Percentiles rank a stretch among this genome's conserved stretches.
phyloP scores from a whole-genome alignment of 2,113 vertebrate species.

The Gymnarchus niloticus region DNA sequence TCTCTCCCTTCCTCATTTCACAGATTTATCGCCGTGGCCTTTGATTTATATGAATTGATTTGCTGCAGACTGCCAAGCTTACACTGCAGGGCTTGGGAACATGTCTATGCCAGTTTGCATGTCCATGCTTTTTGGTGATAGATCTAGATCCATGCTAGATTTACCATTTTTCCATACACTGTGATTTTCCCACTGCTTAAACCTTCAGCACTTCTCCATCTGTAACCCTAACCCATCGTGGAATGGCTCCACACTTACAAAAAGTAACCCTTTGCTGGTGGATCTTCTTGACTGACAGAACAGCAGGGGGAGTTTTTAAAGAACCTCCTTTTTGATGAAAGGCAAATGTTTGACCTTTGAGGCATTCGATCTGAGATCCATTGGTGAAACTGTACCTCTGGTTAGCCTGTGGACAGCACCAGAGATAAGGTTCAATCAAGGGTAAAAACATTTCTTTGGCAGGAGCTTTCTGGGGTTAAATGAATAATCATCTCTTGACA shows the following conservation, averaged over 20 bases:
- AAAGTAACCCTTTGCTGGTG: not conserved
- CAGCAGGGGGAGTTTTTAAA: not conserved
- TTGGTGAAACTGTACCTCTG: not conserved
- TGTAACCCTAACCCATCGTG: not conserved
- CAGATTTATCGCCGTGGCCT: conserved; percentile 57
- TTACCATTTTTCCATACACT: not conserved
- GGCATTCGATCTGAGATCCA: not conserved
- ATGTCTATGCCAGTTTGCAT: not conserved
- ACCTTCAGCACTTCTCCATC: not conserved
- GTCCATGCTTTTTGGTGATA: not conserved
- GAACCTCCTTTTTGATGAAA: not conserved
- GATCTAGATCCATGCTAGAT: not conserved
- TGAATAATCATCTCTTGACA: no score
- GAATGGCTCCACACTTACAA: not conserved
- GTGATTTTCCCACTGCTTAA: not conserved
- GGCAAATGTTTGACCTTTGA: not conserved
- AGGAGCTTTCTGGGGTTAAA: no score
- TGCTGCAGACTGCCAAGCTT: conserved; percentile 28
- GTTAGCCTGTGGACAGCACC: not conserved
- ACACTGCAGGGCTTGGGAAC: conserved; percentile 22
- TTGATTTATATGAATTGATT: conserved; percentile 37
- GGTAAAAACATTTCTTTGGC: no score
- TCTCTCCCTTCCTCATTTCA: conserved; percentile 42
- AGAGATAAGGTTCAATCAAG: no score
- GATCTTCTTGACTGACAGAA: not conserved